Evolutionary conservation across 2,888 invertebrate genomes (phyloP).

Genomic region (Camptogramma bilineatum): DNA sequence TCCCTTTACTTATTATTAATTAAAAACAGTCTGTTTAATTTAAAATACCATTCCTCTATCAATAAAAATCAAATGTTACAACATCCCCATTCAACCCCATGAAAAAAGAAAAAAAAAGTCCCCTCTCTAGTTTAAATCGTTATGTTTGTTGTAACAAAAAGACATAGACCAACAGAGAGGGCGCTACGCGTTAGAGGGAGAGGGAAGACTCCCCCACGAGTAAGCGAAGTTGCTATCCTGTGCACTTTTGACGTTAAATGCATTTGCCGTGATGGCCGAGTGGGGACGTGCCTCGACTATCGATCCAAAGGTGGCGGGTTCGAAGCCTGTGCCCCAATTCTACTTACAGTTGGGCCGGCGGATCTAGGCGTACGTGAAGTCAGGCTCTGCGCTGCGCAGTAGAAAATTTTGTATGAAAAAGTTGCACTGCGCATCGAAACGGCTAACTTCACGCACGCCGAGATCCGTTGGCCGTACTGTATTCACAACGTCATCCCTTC

Average conservation of each 20-base stretch:
- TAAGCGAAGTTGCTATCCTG: slow-evolving; percentile 29
- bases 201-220: slow-evolving; percentile 48
- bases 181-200: slow-evolving; percentile 46
- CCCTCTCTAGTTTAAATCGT: background rate
- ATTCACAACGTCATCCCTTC: no score
- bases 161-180: slow-evolving; percentile 49
- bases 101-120: slow-evolving; percentile 10
- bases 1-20: no score
- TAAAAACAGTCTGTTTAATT: background rate
- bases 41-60: background rate
- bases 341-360: no score
- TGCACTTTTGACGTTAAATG: slow-evolving; percentile 15
- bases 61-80: slow-evolving; percentile 3
- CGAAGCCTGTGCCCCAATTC: no score
- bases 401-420: no score
- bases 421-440: no score
- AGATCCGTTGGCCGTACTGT: no score
- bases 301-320: background rate
- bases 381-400: no score
- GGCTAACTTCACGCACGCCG: no score
- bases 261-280: no score
- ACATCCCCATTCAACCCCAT: slow-evolving; percentile 10
- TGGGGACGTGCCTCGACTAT: background rate
- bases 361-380: no score
- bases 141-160: slow-evolving; percentile 28